A percentile compares a stretch with the other conserved stretches of the same genome.
phyloP scores from a whole-genome alignment of 2,797 vertebrate species.

The Echeneis naucrates region DNA sequence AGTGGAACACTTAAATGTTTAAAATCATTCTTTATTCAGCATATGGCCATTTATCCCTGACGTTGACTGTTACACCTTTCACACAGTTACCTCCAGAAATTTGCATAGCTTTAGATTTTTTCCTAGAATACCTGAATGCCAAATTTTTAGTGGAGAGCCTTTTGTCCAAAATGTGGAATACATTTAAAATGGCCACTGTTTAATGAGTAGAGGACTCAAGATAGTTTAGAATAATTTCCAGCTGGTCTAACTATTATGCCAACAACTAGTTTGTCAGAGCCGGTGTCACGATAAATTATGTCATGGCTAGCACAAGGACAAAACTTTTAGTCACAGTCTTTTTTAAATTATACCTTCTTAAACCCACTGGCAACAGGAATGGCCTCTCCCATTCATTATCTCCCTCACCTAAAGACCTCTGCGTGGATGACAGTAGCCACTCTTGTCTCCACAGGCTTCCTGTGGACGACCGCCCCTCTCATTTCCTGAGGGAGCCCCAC shows the following conservation, averaged over 20 bases:
- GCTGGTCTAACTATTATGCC: constrained; percentile 13
- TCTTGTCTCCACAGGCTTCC: constrained; percentile 53
- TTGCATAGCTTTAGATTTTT: not conserved
- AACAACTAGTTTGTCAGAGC: constrained; percentile 21
- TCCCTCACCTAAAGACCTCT: constrained; percentile 50
- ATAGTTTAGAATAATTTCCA: constrained; percentile 1
- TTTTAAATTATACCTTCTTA: constrained; percentile 36
- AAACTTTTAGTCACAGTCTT: constrained; percentile 34
- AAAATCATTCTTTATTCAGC: constrained; percentile 1
- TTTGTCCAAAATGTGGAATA: not conserved
- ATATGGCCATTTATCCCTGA: not conserved
- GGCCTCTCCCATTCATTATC: constrained; percentile 46
- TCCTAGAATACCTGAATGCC: not conserved
- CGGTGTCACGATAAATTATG: constrained; percentile 20
- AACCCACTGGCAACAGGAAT: constrained; percentile 25
- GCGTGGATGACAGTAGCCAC: constrained; percentile 47
- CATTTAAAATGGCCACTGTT: constrained; percentile 15
- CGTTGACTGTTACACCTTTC: not conserved
- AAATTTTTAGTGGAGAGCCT: not conserved
- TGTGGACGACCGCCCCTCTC: constrained; percentile 62
- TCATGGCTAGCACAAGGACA: constrained; percentile 36
- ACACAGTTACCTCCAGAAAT: not conserved
- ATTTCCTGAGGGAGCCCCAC: constrained; percentile 57
- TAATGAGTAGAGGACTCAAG: constrained; percentile 10
- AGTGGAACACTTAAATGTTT: not conserved